phyloP scores from a whole-genome alignment of 2,113 vertebrate species.

The Oncorhynchus keta region DNA sequence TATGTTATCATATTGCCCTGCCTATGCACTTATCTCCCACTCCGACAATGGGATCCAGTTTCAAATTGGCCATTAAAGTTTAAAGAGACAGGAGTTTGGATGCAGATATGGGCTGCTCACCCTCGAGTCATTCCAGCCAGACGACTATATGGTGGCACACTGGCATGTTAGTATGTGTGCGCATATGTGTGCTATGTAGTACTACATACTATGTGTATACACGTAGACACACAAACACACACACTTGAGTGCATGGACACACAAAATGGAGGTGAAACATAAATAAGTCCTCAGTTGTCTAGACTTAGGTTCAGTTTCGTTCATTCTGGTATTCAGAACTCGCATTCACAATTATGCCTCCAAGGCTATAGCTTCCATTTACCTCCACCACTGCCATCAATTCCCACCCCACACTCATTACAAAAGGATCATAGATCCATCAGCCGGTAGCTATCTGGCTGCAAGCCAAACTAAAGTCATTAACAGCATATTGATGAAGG shows the following conservation, averaged over 20 bases:
- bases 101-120: constrained; percentile 26
- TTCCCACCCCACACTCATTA: constrained; percentile 13
- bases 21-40: constrained; percentile 61
- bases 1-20: constrained; percentile 67
- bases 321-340: neutral
- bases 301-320: neutral
- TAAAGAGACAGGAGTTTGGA: constrained; percentile 62
- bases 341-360: neutral
- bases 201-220: too few relatives aligned
- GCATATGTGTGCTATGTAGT: too few relatives aligned
- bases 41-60: constrained; percentile 61
- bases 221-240: too few relatives aligned
- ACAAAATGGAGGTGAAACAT: too few relatives aligned
- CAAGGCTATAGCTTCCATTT: neutral
- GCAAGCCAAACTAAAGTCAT: constrained; percentile 30
- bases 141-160: neutral
- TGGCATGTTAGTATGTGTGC: too few relatives aligned
- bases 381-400: neutral
- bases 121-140: constrained; percentile 32
- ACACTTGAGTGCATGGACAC: too few relatives aligned
- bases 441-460: constrained; percentile 19
- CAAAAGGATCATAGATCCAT: constrained; percentile 21
- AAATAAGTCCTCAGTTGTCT: too few relatives aligned
- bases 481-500: constrained; percentile 23
- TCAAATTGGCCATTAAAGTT: constrained; percentile 73